Conservation (phyloP, 2,888 invertebrate genomes). For the Argyresthia albistria region DNA sequence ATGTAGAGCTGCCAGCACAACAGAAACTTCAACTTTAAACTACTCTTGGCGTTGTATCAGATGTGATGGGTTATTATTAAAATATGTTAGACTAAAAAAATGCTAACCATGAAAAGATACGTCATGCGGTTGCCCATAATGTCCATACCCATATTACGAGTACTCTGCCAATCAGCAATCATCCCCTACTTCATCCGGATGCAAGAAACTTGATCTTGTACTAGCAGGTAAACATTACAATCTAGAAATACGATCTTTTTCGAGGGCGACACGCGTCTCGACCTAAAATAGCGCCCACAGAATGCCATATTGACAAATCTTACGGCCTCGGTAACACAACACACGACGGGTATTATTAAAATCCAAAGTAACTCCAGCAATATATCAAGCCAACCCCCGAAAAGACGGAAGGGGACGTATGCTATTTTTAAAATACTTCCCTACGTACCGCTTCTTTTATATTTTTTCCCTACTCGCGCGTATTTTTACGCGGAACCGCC, state of each 20-base stretch:
- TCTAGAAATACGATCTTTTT: slow-evolving; percentile 44
- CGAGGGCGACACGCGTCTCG: slow-evolving; percentile 48
- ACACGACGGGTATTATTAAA: slow-evolving; percentile 67
- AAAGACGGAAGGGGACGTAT: slow-evolving; percentile 48
- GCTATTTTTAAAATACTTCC: slow-evolving; percentile 70
- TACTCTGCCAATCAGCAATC: too few relatives aligned
- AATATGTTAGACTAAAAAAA: too few relatives aligned
- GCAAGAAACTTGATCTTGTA: slow-evolving; percentile 27
- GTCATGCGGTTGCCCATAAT: too few relatives aligned
- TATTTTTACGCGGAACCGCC: slow-evolving; percentile 49
- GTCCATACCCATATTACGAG: too few relatives aligned
- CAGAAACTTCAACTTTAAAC: too few relatives aligned
- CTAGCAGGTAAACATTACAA: slow-evolving; percentile 44
- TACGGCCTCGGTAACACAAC: slow-evolving; percentile 64
- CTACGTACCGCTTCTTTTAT: slow-evolving; percentile 53
- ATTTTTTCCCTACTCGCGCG: slow-evolving; percentile 49
- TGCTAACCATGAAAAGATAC: too few relatives aligned
- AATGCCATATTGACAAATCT: slow-evolving; percentile 68
- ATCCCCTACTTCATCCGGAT: slow-evolving; percentile 20
- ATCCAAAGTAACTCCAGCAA: slow-evolving; percentile 64
- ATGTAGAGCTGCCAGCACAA: too few relatives aligned
- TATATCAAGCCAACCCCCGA: slow-evolving; percentile 59
- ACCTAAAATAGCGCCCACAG: slow-evolving; percentile 62
- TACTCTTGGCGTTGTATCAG: too few relatives aligned
- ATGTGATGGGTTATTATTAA: too few relatives aligned